Conservation (phyloP, 2,888 invertebrate genomes). For the Leptothorax acervorum region DNA sequence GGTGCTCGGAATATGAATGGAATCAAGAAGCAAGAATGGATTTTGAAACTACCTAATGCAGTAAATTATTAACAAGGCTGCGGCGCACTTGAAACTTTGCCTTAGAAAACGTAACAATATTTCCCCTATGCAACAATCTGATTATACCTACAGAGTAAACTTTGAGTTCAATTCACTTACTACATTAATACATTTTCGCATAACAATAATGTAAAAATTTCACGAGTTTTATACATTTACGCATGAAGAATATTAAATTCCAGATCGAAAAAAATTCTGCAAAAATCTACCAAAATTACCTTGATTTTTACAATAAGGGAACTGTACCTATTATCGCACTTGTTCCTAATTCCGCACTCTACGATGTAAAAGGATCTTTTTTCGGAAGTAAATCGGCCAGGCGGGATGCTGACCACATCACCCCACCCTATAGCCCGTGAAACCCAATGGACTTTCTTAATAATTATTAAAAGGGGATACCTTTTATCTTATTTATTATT, state of each 20-base stretch:
- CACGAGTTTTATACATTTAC: background rate
- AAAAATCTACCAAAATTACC: background rate
- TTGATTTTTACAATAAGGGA: background rate
- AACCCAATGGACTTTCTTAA: too few relatives aligned
- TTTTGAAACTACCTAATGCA: background rate
- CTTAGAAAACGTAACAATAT: conserved; percentile 1
- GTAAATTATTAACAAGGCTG: conserved; percentile 7
- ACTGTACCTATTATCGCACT: too few relatives aligned
- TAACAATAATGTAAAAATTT: background rate
- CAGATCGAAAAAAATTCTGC: background rate
- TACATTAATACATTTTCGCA: background rate
- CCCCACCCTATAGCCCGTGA: too few relatives aligned
- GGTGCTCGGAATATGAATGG: conserved; percentile 10
- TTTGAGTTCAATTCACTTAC: background rate
- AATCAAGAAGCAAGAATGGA: background rate
- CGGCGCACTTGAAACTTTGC: background rate
- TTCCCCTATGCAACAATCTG: background rate
- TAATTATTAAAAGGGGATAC: too few relatives aligned
- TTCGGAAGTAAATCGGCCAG: too few relatives aligned
- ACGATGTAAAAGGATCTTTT: too few relatives aligned
- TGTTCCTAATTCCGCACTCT: too few relatives aligned
- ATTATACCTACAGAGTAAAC: background rate
- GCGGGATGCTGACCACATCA: too few relatives aligned
- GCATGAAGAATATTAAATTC: background rate
- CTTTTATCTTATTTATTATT: too few relatives aligned